These are phyloP conservation scores for Gallinago stenura DNA, from an alignment of 2,797 vertebrate species.

Conservation along the genomic window DNA sequence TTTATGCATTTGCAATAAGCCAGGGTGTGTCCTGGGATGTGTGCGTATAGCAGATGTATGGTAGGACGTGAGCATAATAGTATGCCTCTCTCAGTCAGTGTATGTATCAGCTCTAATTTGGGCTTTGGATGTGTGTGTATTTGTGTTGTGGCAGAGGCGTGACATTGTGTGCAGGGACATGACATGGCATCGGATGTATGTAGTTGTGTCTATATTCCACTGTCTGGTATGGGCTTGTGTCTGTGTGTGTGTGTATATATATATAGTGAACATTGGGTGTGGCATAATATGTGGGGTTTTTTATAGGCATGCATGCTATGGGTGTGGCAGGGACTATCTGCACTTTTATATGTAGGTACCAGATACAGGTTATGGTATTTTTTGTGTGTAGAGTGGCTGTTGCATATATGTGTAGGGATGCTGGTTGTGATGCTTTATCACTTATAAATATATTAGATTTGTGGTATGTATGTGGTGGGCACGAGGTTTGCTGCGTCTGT, in stretches of 20 bases:
- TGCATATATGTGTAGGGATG: too few relatives aligned
- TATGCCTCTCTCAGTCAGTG: accelerated
- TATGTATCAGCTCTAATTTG: background rate
- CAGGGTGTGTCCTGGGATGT: conserved; percentile 1
- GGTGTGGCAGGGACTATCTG: conserved; percentile 2
- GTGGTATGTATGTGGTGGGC: background rate
- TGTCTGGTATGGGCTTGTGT: background rate
- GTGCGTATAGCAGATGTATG: background rate
- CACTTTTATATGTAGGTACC: background rate
- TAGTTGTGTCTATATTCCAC: background rate
- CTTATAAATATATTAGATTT: background rate
- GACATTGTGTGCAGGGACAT: background rate
- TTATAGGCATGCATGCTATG: background rate
- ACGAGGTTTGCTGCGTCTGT: background rate
- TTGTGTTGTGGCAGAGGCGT: background rate
- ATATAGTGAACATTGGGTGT: background rate
- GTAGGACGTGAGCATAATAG: accelerated
- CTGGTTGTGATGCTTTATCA: background rate
- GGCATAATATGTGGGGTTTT: background rate
- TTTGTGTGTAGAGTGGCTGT: background rate
- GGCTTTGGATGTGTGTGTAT: background rate
- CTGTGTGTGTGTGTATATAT: background rate
- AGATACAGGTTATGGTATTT: background rate
- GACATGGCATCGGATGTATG: background rate
- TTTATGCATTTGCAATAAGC: background rate